These are phyloP conservation scores for Agrochola litura DNA, from an alignment of 2,888 invertebrate genomes.

Conservation along the genomic window DNA sequence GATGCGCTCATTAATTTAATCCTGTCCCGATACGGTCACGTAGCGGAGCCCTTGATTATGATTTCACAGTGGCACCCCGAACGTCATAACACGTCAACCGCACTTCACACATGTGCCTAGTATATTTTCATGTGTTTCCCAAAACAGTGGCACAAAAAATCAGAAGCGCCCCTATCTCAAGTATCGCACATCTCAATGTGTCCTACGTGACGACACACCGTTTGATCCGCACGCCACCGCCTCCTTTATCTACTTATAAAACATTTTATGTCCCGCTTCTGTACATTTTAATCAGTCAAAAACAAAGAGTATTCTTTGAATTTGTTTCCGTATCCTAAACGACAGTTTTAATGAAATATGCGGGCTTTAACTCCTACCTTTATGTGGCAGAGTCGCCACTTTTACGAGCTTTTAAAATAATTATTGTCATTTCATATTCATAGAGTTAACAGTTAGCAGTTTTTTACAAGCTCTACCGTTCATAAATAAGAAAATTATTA, in stretches of 20 bases:
- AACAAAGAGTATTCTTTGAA: slow-evolving; percentile 83
- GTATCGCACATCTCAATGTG: slow-evolving; percentile 83
- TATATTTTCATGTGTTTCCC: slow-evolving; percentile 81
- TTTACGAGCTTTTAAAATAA: slow-evolving; percentile 68
- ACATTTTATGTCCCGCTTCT: slow-evolving; percentile 84
- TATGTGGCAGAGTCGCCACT: slow-evolving; percentile 63
- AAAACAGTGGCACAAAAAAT: slow-evolving; percentile 85
- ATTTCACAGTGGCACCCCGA: slow-evolving; percentile 78
- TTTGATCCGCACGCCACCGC: slow-evolving; percentile 85
- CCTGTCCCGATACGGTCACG: slow-evolving; percentile 74
- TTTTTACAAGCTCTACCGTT: slow-evolving; percentile 10
- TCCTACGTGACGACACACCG: slow-evolving; percentile 82
- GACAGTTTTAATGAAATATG: slow-evolving; percentile 81
- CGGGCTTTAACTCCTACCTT: slow-evolving; percentile 67
- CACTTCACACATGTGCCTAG: slow-evolving; percentile 81
- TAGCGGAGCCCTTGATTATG: slow-evolving; percentile 74
- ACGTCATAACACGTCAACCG: slow-evolving; percentile 78
- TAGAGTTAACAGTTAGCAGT: slow-evolving; percentile 23
- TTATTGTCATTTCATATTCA: slow-evolving; percentile 54
- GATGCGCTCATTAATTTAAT: slow-evolving; percentile 41
- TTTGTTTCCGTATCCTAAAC: slow-evolving; percentile 84
- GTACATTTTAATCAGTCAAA: slow-evolving; percentile 88
- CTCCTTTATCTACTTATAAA: slow-evolving; percentile 82
- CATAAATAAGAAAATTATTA: slow-evolving; percentile 5
- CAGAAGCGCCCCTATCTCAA: slow-evolving; percentile 83